Evolutionary conservation across 2,888 invertebrate species (phyloP).

Genomic region (Laspeyria flexula): DNA sequence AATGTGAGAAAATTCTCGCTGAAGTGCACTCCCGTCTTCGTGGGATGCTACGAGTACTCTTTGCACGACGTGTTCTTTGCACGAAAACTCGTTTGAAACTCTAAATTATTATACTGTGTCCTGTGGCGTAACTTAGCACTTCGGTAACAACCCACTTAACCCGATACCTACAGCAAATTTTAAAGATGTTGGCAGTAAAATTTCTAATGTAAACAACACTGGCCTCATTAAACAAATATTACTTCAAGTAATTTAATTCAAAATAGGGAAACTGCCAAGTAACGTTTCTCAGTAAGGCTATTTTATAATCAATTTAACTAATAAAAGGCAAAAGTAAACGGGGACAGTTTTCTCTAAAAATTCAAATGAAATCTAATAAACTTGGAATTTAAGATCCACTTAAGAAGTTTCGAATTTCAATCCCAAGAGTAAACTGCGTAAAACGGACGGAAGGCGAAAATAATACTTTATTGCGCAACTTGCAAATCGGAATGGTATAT

Average conservation of each 20-base stretch:
- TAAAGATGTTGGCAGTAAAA: too few species aligned
- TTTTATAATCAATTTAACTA: slow-evolving; percentile 28
- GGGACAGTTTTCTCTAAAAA: slow-evolving; percentile 24
- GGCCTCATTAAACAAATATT: too few species aligned
- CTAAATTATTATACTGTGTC: slow-evolving; percentile 48
- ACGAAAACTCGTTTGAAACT: slow-evolving; percentile 51
- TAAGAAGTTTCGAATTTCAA: slow-evolving; percentile 34
- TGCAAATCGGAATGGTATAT: slow-evolving; percentile 20
- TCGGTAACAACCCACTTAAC: slow-evolving; percentile 27
- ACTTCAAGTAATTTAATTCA: neutral
- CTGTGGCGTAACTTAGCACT: slow-evolving; percentile 30
- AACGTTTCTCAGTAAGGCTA: slow-evolving; percentile 19
- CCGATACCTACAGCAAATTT: slow-evolving; percentile 19
- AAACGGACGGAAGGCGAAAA: slow-evolving; percentile 25
- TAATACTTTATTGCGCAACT: slow-evolving; percentile 34
- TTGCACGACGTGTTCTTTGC: slow-evolving; percentile 52
- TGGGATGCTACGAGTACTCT: slow-evolving; percentile 46
- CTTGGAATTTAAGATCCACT: slow-evolving; percentile 38
- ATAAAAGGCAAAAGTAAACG: slow-evolving; percentile 14
- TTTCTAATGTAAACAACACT: too few species aligned
- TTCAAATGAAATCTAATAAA: slow-evolving; percentile 39
- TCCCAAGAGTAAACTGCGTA: slow-evolving; percentile 30
- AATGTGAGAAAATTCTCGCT: slow-evolving; percentile 58
- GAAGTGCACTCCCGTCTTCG: slow-evolving; percentile 53
- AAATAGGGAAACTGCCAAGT: slow-evolving; percentile 17